These are phyloP conservation scores for Syrmaticus mikado DNA, from an alignment of 2,113 vertebrate species.

Conservation along the genomic window DNA sequence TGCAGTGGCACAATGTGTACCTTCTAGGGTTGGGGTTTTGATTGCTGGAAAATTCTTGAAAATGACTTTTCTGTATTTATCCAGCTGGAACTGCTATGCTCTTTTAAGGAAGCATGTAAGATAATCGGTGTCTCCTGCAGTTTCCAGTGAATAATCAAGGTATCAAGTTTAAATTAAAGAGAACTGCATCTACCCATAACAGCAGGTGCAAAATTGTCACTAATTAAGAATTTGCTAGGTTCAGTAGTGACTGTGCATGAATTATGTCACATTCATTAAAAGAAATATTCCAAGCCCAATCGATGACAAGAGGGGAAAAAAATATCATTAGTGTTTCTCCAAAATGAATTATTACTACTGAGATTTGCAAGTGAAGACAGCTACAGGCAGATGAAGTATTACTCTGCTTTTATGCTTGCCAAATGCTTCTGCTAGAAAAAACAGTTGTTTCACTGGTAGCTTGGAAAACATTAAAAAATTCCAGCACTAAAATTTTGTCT, in stretches of 20 bases:
- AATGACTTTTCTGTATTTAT: background rate
- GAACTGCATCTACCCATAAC: slow-evolving; percentile 65
- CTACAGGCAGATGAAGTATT: background rate
- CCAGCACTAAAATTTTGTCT: background rate
- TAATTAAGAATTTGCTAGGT: slow-evolving; percentile 77
- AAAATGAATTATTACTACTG: slow-evolving; percentile 4
- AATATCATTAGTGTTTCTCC: background rate
- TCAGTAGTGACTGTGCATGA: slow-evolving; percentile 76
- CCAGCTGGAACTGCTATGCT: background rate
- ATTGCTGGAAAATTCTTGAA: background rate
- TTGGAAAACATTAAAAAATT: background rate
- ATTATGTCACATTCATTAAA: slow-evolving; percentile 71
- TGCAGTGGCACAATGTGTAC: background rate
- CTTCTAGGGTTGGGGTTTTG: background rate
- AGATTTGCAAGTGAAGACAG: background rate
- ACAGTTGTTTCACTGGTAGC: background rate
- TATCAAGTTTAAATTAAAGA: slow-evolving; percentile 73
- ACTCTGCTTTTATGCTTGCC: background rate
- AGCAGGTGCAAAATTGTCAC: slow-evolving; percentile 80
- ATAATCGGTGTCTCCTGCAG: slow-evolving; percentile 53
- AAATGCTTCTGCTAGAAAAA: background rate
- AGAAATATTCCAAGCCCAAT: slow-evolving; percentile 30
- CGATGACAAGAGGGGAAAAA: slow-evolving; percentile 8
- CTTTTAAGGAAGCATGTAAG: slow-evolving; percentile 53
- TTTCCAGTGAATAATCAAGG: slow-evolving; percentile 75